Conservation (phyloP, 2,797 vertebrate genomes). For the Pangasius sanitwongsei region DNA sequence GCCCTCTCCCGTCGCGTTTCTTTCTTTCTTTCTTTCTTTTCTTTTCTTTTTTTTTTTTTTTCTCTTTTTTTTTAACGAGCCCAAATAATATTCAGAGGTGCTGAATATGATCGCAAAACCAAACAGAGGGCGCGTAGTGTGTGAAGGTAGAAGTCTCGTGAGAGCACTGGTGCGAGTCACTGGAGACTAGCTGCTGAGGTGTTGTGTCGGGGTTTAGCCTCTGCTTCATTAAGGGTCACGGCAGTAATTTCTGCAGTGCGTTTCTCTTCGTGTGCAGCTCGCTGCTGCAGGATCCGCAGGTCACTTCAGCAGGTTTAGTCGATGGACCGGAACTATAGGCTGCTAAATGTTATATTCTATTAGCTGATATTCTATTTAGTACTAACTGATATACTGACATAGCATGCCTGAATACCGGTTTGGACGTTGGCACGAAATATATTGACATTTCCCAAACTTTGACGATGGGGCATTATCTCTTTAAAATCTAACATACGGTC, state of each 20-base stretch:
- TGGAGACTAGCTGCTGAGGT: slow-evolving; percentile 28
- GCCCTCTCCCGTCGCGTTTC: slow-evolving; percentile 72
- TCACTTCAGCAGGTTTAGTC: neutral
- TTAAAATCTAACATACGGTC: neutral
- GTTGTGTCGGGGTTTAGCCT: neutral
- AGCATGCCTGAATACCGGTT: neutral
- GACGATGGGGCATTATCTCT: neutral
- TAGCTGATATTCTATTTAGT: neutral
- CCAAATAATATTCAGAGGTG: slow-evolving; percentile 66
- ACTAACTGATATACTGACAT: neutral
- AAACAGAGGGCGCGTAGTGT: slow-evolving; percentile 59
- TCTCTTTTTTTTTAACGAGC: slow-evolving; percentile 66
- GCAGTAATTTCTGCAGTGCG: neutral
- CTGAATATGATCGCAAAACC: slow-evolving; percentile 66
- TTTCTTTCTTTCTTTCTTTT: slow-evolving; percentile 60
- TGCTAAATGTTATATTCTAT: neutral
- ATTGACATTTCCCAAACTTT: neutral
- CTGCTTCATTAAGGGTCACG: neutral
- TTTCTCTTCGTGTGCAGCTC: neutral
- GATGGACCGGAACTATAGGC: neutral
- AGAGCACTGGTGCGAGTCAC: slow-evolving; percentile 74
- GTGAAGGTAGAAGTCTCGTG: slow-evolving; percentile 69
- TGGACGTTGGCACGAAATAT: neutral
- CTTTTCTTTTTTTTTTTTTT: slow-evolving; percentile 57
- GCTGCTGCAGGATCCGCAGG: neutral